These are phyloP conservation scores for Drosophila saltans DNA, from an alignment of 1,140 invertebrate species.

Conservation along the genomic window DNA sequence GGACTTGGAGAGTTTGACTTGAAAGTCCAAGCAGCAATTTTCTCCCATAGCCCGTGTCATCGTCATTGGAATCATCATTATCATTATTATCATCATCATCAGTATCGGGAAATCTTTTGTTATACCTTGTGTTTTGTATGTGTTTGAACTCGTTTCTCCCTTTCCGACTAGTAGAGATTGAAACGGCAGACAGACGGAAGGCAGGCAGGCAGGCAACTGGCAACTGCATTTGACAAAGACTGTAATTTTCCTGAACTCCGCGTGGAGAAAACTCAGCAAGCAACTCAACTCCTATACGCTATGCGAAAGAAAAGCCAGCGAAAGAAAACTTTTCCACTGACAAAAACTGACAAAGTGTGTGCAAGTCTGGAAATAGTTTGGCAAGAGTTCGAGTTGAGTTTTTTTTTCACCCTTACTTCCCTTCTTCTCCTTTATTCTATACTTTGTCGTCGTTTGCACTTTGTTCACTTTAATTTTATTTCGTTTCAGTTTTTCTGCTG, in stretches of 20 bases:
- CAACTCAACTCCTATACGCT: not conserved
- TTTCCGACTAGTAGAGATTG: slow-evolving; percentile 16
- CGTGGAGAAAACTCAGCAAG: slow-evolving; percentile 33
- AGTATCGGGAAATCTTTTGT: slow-evolving; percentile 1
- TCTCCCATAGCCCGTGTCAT: not conserved
- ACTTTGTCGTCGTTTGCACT: slow-evolving; percentile 7
- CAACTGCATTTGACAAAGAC: slow-evolving; percentile 68
- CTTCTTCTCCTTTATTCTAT: slow-evolving; percentile 12
- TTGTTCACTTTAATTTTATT: slow-evolving; percentile 42
- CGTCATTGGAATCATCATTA: slow-evolving; percentile 10
- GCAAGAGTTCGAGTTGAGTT: slow-evolving; percentile 20
- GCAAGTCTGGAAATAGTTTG: slow-evolving; percentile 41
- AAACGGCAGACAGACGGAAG: not conserved
- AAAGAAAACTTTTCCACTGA: slow-evolving; percentile 48
- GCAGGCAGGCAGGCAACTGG: not conserved
- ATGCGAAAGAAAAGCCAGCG: slow-evolving; percentile 28
- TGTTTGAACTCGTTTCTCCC: slow-evolving; percentile 54
- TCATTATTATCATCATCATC: slow-evolving; percentile 11
- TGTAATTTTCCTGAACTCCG: slow-evolving; percentile 58
- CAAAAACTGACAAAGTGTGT: slow-evolving; percentile 72
- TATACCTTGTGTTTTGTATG: slow-evolving; percentile 31
- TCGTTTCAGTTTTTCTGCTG: not conserved
- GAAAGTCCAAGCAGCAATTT: not conserved
- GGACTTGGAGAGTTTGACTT: slow-evolving; percentile 25
- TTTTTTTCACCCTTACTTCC: not conserved